A percentile compares a stretch with the other conserved stretches of the same genome.
These are phyloP conservation scores for Malacoctenus gilli DNA, from an alignment of 2,797 vertebrate species.

Conservation along the genomic window DNA sequence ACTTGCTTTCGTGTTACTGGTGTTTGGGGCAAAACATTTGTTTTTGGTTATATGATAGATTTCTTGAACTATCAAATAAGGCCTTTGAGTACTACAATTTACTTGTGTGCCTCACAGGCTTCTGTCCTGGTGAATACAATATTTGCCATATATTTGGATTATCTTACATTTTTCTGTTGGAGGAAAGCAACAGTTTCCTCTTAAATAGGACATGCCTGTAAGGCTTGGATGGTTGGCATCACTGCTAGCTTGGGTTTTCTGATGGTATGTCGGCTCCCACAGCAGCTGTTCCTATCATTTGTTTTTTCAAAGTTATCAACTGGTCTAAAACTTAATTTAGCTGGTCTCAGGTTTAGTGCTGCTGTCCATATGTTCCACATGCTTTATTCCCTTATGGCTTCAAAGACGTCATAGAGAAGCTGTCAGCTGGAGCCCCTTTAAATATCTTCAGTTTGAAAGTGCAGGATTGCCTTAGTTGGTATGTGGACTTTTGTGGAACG, in stretches of 20 bases:
- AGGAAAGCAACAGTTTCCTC: too few species aligned
- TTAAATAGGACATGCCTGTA: constrained; percentile 60
- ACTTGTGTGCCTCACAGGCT: too few species aligned
- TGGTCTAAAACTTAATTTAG: constrained; percentile 56
- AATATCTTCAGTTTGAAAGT: constrained; percentile 14
- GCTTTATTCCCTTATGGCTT: constrained; percentile 27
- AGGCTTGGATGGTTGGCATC: constrained; percentile 50
- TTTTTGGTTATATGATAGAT: too few species aligned
- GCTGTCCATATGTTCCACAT: constrained; percentile 25
- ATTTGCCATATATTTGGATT: too few species aligned
- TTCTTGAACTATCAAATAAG: too few species aligned
- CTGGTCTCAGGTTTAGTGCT: constrained; percentile 35
- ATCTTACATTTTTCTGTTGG: too few species aligned
- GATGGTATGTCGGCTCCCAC: constrained; percentile 32
- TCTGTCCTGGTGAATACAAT: too few species aligned
- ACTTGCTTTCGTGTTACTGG: too few species aligned
- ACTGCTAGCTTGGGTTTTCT: constrained; percentile 40
- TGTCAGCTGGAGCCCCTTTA: constrained; percentile 13
- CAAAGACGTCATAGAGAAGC: constrained; percentile 29
- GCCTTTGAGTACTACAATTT: too few species aligned
- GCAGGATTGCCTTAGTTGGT: constrained; percentile 7
- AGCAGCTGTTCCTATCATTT: constrained; percentile 57
- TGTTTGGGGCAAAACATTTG: too few species aligned
- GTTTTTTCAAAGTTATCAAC: constrained; percentile 52
- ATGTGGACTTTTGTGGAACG: constrained; percentile 15